These are phyloP conservation scores for Osmerus eperlanus DNA, from an alignment of 2,113 vertebrate species.

Conservation along the genomic window DNA sequence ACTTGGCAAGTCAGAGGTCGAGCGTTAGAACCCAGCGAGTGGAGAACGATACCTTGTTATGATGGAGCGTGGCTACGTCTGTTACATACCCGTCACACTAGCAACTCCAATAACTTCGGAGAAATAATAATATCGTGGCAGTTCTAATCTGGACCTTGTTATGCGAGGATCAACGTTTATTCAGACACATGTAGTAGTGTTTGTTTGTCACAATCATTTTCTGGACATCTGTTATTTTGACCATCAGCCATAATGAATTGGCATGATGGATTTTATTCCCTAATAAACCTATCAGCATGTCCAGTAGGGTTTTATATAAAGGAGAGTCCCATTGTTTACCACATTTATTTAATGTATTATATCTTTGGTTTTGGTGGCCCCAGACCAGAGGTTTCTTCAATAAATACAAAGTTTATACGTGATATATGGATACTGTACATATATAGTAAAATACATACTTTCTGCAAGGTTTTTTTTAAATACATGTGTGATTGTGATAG, in stretches of 20 bases:
- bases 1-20: no score
- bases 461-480: no score
- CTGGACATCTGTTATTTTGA: constrained; percentile 2
- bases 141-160: constrained; percentile 11
- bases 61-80: no score
- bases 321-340: background rate
- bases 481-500: no score
- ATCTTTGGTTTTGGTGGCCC: no score
- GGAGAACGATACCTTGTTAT: no score
- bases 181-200: background rate
- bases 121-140: background rate
- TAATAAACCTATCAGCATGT: background rate
- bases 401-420: no score
- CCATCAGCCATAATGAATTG: background rate
- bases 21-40: no score
- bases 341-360: background rate
- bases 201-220: constrained; percentile 26
- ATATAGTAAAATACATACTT: no score
- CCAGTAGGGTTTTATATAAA: background rate
- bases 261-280: background rate
- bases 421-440: no score
- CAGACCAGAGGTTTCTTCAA: no score
- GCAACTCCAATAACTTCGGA: background rate
- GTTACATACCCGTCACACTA: background rate
- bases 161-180: constrained; percentile 13